Conservation (phyloP, 2,797 vertebrate species). For the Xenops minutus region DNA sequence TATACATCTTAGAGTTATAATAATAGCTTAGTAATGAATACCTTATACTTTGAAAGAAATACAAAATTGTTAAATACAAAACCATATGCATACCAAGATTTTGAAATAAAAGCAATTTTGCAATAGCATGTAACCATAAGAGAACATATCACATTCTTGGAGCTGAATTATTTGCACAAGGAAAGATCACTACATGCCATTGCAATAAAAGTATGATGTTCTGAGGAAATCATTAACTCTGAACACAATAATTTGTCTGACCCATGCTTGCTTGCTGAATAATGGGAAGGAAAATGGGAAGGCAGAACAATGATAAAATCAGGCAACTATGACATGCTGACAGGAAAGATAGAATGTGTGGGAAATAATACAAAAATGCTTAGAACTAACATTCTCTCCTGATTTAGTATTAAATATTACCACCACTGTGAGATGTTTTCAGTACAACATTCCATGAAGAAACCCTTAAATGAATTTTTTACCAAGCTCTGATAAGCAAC, state of each 20-base stretch:
- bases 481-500: neutral
- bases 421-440: neutral
- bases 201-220: neutral
- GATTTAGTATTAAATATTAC: neutral
- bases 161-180: neutral
- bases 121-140: neutral
- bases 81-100: accelerated
- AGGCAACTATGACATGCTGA: neutral
- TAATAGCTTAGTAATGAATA: neutral
- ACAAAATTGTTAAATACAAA: neutral
- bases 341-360: neutral
- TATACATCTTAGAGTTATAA: neutral
- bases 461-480: neutral
- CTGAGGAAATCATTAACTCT: neutral
- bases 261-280: neutral
- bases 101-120: neutral
- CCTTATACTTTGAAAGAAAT: neutral
- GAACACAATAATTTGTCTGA: neutral
- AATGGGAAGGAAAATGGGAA: neutral
- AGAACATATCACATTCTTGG: neutral
- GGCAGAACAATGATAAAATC: neutral
- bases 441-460: neutral
- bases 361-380: neutral
- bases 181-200: neutral
- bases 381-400: neutral